Base-by-base conservation (phyloP, 2,797 vertebrate species). In the Silurus aristotelis region DNA sequence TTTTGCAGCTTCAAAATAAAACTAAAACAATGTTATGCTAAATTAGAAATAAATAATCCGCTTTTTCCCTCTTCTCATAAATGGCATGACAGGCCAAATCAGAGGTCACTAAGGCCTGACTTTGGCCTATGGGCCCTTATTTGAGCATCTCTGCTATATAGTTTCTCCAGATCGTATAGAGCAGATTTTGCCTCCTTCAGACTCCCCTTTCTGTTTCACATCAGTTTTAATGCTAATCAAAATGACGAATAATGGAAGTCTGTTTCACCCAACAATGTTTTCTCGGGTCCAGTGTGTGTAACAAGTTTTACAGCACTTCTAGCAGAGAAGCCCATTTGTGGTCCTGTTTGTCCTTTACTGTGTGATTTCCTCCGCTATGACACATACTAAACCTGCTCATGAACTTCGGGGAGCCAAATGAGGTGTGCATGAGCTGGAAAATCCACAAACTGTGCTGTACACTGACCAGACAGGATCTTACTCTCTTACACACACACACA, bases 311-410 rank as follows among this genome's bases (percentile, higher is more conserved):
- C 1, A 22, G 19, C 27, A 22, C 9, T 7, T 78, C 8, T 31
- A 31, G 55, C 20, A 43, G 31, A 79, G 20, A 46, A n/a, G 31
- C 60, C 6, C 12, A 43, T 43, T 55, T 38, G 55, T 60, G 31
- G 5, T 22, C 31, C 31, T 61, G 76, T 60, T 78, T 61, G 56
- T 61, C 31, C 56, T 60, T 43, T 61, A 3, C 10, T 6, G 58
- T 43, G 56, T 14, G 58, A 78, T 60, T 78, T 78, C 27, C 31
- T 78, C 56, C 20, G 27, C 56, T 22, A 22, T 61, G 19, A 61
- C 76, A 78, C 56, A 56, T 61, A 78, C 31, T 78, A 61, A 61
- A 76, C 71, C 71, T 73, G 71, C 22, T 52, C 22, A 25, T 52
- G 71, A 76, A 43, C 76, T 61, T 43, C 19, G 60, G 56, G 60